phyloP scores from a whole-genome alignment of 2,888 invertebrate species.

The Rotaria sp. region DNA sequence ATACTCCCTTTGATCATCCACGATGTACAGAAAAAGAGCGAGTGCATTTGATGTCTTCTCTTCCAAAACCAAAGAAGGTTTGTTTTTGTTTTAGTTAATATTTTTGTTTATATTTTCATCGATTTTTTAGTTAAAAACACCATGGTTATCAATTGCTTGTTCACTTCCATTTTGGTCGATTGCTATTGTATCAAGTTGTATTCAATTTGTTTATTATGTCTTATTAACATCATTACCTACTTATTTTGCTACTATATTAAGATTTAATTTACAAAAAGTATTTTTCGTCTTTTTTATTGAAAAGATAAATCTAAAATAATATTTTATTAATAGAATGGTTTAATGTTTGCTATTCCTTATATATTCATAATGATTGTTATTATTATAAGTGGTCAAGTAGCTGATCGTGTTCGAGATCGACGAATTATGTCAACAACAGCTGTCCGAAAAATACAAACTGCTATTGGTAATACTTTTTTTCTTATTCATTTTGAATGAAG shows the following conservation, averaged over 20 bases:
- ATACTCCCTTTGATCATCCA: background rate
- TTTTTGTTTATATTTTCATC: background rate
- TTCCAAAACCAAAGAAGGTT: background rate
- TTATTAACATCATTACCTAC: slow-evolving; percentile 35
- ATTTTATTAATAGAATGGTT: slow-evolving; percentile 33
- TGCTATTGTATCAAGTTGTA: slow-evolving; percentile 9
- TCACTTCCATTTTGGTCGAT: background rate
- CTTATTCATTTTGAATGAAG: background rate
- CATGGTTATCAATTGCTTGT: background rate
- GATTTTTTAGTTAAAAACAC: background rate
- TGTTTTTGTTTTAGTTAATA: background rate
- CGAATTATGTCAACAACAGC: slow-evolving; percentile 12
- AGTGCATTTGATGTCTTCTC: background rate
- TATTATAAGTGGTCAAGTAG: slow-evolving; percentile 24
- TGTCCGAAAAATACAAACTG: slow-evolving; percentile 33
- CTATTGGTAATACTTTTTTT: background rate
- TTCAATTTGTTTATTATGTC: slow-evolving; percentile 36
- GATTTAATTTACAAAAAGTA: slow-evolving; percentile 30
- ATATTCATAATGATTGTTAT: slow-evolving; percentile 27
- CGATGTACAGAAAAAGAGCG: background rate
- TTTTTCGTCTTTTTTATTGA: background rate
- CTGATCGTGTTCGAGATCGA: slow-evolving; percentile 26
- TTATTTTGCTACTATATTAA: slow-evolving; percentile 32
- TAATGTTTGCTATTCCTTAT: slow-evolving; percentile 37
- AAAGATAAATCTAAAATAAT: background rate